A percentile compares a stretch with the other conserved stretches of the same genome.
phyloP scores from a whole-genome alignment of 2,888 invertebrate species.

The Callosobruchus maculatus region DNA sequence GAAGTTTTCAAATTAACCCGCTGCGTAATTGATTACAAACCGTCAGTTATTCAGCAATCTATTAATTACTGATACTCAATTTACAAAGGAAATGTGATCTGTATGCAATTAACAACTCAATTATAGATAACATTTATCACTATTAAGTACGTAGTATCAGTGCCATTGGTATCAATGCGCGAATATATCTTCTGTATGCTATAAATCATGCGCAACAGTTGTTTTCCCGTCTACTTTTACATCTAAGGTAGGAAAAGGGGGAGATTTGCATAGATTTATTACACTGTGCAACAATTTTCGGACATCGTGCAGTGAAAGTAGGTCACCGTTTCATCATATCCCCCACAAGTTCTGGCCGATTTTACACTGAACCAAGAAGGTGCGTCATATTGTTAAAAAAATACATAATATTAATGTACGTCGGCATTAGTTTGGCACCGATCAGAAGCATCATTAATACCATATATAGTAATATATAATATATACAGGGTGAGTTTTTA shows the following conservation, averaged over 20 bases:
- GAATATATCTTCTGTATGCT: neutral
- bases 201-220: neutral
- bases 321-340: no score
- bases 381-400: no score
- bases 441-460: no score
- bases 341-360: no score
- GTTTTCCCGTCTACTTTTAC: neutral
- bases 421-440: no score
- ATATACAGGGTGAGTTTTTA: no score
- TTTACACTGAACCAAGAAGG: no score
- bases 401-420: no score
- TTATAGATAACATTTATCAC: constrained; percentile 12
- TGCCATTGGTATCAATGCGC: neutral
- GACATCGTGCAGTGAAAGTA: no score
- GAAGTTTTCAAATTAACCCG: no score
- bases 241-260: neutral
- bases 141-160: neutral
- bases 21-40: no score
- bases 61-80: constrained; percentile 14
- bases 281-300: neutral
- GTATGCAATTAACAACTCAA: constrained; percentile 18
- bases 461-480: no score
- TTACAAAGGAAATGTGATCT: constrained; percentile 17
- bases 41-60: constrained; percentile 1
- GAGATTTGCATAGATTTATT: neutral